Conservation (phyloP, 2,113 vertebrate species). For the Melierax canorus region DNA sequence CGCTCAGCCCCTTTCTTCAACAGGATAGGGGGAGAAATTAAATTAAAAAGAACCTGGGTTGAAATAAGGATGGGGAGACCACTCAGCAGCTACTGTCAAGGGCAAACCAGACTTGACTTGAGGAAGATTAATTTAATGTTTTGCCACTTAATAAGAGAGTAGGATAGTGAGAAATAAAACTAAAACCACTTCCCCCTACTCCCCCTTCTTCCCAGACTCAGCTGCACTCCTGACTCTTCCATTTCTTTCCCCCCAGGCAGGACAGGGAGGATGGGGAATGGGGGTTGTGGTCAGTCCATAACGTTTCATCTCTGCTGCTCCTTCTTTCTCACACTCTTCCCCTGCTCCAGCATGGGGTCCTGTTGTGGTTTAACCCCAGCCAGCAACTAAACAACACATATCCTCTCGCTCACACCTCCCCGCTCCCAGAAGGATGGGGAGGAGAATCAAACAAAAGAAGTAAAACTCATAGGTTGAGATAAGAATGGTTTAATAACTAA, state of each 20-base stretch:
- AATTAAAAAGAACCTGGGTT: not conserved
- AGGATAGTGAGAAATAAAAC: not conserved
- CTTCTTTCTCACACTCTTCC: too few relatives aligned
- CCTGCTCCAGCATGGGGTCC: too few relatives aligned
- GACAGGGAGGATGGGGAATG: too few relatives aligned
- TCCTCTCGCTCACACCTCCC: too few relatives aligned
- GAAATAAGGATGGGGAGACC: not conserved
- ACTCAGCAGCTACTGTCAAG: not conserved
- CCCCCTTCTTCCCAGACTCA: not conserved
- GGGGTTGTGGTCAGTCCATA: too few relatives aligned
- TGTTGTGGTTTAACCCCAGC: too few relatives aligned
- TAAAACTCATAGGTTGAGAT: too few relatives aligned
- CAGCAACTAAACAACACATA: too few relatives aligned
- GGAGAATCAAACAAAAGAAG: too few relatives aligned
- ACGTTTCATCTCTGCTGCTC: too few relatives aligned
- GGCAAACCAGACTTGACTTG: not conserved
- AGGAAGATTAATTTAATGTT: not conserved
- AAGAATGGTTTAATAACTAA: too few relatives aligned
- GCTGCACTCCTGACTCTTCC: not conserved
- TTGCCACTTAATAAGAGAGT: not conserved
- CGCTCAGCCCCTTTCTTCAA: not conserved
- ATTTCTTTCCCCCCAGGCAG: not conserved
- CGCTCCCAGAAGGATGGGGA: too few relatives aligned
- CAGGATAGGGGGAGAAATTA: not conserved
- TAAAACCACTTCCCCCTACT: not conserved